Evolutionary conservation across 2,888 invertebrate genomes (phyloP).

Genomic region (Orchestes rusci): DNA sequence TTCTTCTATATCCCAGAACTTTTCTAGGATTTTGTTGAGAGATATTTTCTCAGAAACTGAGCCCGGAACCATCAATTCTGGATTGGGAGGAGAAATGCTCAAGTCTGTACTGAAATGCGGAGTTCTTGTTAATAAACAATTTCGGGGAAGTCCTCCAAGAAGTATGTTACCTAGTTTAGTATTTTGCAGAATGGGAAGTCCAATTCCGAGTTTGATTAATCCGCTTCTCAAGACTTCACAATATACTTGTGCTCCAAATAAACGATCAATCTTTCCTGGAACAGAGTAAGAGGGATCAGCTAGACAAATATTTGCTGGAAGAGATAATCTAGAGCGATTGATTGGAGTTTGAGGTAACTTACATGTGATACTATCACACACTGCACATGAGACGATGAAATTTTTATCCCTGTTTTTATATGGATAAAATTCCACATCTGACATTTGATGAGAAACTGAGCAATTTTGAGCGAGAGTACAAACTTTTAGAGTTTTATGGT

Average conservation of each 20-base stretch:
- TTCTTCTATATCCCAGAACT: slow-evolving; percentile 19
- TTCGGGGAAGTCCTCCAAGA: too few relatives aligned
- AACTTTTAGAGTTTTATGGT: slow-evolving; percentile 1
- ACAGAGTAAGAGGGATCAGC: not conserved
- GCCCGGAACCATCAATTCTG: not conserved
- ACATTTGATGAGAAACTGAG: slow-evolving; percentile 3
- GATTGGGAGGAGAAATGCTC: not conserved
- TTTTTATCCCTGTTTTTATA: not conserved
- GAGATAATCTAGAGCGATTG: not conserved
- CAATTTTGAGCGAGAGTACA: slow-evolving; percentile 2
- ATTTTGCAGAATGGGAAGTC: not conserved
- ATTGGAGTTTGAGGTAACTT: not conserved
- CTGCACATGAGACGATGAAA: slow-evolving; percentile 1
- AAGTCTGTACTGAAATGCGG: not conserved
- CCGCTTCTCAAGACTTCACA: not conserved
- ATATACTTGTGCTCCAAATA: slow-evolving; percentile 3
- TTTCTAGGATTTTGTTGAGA: slow-evolving; percentile 6
- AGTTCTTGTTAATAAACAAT: not conserved
- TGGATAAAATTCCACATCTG: not conserved
- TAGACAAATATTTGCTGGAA: not conserved
- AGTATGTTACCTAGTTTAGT: slow-evolving; percentile 4
- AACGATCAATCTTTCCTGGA: slow-evolving; percentile 1
- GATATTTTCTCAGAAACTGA: too few relatives aligned
- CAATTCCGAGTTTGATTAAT: not conserved
- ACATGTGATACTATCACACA: not conserved